phyloP scores from a whole-genome alignment of 35 echinoderm and acorn worm species.

The Ophioderma brevispina region DNA sequence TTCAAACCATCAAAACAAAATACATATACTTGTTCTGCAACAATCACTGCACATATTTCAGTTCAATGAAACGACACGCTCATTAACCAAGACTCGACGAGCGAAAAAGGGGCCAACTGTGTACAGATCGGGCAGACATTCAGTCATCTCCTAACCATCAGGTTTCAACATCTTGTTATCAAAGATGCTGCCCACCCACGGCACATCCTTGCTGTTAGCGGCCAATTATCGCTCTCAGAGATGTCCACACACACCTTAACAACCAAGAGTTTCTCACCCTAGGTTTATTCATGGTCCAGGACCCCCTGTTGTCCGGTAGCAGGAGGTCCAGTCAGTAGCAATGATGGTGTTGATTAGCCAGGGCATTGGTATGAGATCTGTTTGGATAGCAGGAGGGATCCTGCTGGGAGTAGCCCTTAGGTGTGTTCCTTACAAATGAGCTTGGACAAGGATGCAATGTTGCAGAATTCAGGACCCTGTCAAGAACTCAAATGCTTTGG shows the following conservation, averaged over 20 bases:
- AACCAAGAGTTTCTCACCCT: not conserved
- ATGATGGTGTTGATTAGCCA: not conserved
- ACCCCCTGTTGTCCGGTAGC: not conserved
- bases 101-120: not conserved
- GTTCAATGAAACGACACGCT: no score
- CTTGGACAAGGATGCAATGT: not conserved
- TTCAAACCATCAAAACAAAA: no score
- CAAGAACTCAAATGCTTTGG: no score
- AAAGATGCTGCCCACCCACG: not conserved
- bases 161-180: not conserved
- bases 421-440: not conserved
- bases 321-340: not conserved
- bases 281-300: not conserved
- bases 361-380: not conserved
- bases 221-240: constrained; percentile 1
- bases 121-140: not conserved
- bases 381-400: not conserved
- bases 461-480: not conserved
- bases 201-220: not conserved
- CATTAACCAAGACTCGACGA: no score
- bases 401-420: not conserved
- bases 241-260: not conserved
- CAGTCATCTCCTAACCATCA: not conserved
- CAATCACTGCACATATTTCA: no score
- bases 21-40: no score